Percentiles rank a stretch among this genome's conserved stretches.
phyloP scores from a whole-genome alignment of 2,888 invertebrate species.

The Eupithecia exiguata region DNA sequence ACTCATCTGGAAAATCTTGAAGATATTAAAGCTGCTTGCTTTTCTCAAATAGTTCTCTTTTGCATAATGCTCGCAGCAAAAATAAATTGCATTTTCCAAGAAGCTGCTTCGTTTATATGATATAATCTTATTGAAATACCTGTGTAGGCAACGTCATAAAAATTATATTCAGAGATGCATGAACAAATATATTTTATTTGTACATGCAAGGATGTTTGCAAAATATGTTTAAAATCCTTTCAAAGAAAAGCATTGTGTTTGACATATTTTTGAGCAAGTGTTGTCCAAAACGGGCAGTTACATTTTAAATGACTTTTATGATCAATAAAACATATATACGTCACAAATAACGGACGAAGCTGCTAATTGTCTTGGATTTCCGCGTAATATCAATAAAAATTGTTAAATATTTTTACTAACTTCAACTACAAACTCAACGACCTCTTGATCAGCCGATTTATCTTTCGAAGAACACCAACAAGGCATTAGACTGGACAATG shows the following conservation, averaged over 20 bases:
- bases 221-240: neutral
- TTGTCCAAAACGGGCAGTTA: too few relatives aligned
- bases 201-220: neutral
- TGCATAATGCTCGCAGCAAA: neutral
- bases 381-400: too few relatives aligned
- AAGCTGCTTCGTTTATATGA: neutral
- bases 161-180: neutral
- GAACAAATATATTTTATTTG: neutral
- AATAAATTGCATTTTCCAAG: neutral
- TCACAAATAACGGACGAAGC: too few relatives aligned
- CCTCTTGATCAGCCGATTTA: neutral
- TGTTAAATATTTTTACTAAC: too few relatives aligned
- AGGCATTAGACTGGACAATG: neutral
- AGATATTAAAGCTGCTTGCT: conserved; percentile 4
- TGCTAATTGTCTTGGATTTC: too few relatives aligned
- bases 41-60: neutral
- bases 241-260: neutral
- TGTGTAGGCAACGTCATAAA: neutral
- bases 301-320: too few relatives aligned
- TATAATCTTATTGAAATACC: neutral
- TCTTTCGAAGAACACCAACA: neutral
- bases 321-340: too few relatives aligned
- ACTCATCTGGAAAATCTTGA: neutral
- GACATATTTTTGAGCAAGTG: too few relatives aligned
- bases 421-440: too few relatives aligned